Evolutionary conservation across 2,888 invertebrate genomes (phyloP), one percentile per base, ranked within the genome.

Genomic region (Megamerina dolium): DNA sequence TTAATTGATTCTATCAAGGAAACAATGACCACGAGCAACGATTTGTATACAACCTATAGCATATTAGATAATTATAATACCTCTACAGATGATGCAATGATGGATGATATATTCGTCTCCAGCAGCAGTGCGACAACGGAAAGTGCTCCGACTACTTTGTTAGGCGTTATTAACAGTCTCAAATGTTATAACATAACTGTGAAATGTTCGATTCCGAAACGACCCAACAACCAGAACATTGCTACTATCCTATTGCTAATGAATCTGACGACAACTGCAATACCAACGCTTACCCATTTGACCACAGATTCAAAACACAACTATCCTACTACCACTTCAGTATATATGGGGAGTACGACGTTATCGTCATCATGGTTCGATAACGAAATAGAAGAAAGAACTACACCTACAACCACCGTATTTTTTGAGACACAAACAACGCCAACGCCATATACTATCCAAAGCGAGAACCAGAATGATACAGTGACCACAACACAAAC

Each of bases 191-290:
- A 66, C 6, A 57, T 66, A 17, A 61, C 62, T 32, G 50, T 68
- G 20, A 63, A 61, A 57, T 70, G 63, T 62, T 61, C 68, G 55
- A 64, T 59, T 32, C 58, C 60, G 17, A 58, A 48, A 37, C 52
- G 57, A 9, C 50, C 60, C 23, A 52, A 51, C 19, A 54, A 55
- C 41, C 49, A 49, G n/a, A 58, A 64, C 4, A 51, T 72, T n/a
- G 61, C 68, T 4, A 67, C 72, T 9, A 53, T 74, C 5, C 60
- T 71, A 26, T 57, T 74, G 27, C 51, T 75, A 41, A 65, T 74
- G 14, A 66, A 64, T 45, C 46, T 67, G 43, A 68, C 64, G 41
- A 65, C 76, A 5, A 64, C 73, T 1, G 41, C 49, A 35, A 27
- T 46, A 18, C 47, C 49, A 19, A 27, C 33, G 1, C 43, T 41